These are phyloP conservation scores for Phragmatobia fuliginosa DNA, from an alignment of 2,888 invertebrate genomes.

Conservation along the genomic window DNA sequence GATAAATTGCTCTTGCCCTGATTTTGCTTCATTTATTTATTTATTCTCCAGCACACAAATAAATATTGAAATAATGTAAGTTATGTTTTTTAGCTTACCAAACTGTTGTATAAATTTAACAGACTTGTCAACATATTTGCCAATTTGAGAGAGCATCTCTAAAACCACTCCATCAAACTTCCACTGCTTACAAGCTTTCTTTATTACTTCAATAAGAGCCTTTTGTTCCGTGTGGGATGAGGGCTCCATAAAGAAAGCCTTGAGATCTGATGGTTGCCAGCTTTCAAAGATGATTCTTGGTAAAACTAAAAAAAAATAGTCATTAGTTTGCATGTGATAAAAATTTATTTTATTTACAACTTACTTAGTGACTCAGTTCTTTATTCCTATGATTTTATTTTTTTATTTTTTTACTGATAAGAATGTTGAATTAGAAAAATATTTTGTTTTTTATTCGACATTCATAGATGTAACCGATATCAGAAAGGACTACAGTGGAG, in stretches of 20 bases:
- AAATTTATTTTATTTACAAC: too few species aligned
- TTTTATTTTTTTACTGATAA: too few species aligned
- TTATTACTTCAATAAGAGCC: conserved; percentile 89
- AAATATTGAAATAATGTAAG: not conserved
- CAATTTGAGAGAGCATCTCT: conserved; percentile 93
- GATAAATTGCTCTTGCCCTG: too few species aligned
- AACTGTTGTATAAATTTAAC: conserved; percentile 89
- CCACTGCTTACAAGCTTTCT: conserved; percentile 90
- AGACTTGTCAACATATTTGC: conserved; percentile 90
- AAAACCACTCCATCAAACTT: conserved; percentile 96
- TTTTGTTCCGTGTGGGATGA: conserved; percentile 89
- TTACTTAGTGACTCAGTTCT: not conserved
- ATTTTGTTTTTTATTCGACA: too few species aligned
- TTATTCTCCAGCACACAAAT: too few species aligned
- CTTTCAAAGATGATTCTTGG: conserved; percentile 96
- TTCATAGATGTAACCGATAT: not conserved
- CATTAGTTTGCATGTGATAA: not conserved
- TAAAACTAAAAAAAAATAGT: conserved; percentile 88
- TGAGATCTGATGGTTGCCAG: conserved; percentile 92
- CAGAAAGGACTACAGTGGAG: not conserved
- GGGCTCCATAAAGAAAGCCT: conserved; percentile 89
- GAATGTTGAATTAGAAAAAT: not conserved
- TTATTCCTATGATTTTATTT: too few species aligned
- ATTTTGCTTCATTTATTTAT: too few species aligned
- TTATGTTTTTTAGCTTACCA: conserved; percentile 71